A percentile compares a stretch with the other conserved stretches of the same genome.
These are phyloP conservation scores for pig (Sus scrofa) DNA, from an alignment of 2,113 vertebrate species.

Conservation along the genomic window DNA sequence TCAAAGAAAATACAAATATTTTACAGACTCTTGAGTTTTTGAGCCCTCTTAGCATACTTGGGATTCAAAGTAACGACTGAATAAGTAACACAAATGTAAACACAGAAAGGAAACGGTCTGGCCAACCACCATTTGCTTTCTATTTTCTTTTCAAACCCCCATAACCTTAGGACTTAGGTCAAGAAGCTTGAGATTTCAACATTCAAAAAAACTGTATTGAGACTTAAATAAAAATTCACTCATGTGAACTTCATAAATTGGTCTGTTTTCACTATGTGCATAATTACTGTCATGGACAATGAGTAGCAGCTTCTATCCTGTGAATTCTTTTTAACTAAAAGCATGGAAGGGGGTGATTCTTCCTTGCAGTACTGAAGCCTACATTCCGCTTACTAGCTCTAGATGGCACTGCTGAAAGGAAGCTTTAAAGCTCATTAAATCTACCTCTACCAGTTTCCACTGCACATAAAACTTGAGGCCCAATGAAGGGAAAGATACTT, in stretches of 20 bases:
- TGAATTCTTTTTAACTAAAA: slow-evolving; percentile 13
- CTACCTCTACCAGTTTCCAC: neutral
- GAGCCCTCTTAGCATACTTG: neutral
- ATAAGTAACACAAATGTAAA: slow-evolving; percentile 55
- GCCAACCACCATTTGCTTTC: slow-evolving; percentile 43
- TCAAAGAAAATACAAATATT: slow-evolving; percentile 30
- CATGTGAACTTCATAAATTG: neutral
- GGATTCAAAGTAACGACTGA: slow-evolving; percentile 28
- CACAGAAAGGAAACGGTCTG: slow-evolving; percentile 37
- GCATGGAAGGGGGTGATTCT: neutral
- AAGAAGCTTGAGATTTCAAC: slow-evolving; percentile 52
- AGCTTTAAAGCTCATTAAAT: neutral
- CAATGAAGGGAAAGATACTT: neutral
- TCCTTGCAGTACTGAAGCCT: neutral
- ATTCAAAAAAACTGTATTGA: slow-evolving; percentile 51
- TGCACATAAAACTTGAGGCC: neutral
- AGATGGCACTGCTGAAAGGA: neutral
- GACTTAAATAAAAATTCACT: slow-evolving; percentile 46
- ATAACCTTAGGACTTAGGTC: neutral
- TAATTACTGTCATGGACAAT: neutral
- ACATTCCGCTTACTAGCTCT: neutral
- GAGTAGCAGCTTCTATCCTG: neutral
- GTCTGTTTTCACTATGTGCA: neutral
- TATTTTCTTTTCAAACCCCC: slow-evolving; percentile 55
- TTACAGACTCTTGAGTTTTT: slow-evolving; percentile 15